Evolutionary conservation across 2,113 vertebrate genomes (phyloP).

Genomic region (Clarias macrocephalus): DNA sequence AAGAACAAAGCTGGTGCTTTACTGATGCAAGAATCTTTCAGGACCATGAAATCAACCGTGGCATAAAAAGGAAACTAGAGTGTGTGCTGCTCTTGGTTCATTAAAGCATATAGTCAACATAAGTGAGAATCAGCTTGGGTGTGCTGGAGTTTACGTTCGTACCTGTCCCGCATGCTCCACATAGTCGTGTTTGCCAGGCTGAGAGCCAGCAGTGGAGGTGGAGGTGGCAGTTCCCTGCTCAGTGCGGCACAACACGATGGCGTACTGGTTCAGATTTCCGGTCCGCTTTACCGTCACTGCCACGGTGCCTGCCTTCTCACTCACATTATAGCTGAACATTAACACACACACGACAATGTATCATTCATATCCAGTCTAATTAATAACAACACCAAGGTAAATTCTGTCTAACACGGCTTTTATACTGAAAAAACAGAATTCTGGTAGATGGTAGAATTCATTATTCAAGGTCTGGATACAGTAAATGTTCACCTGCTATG

Average conservation of each 20-base stretch:
- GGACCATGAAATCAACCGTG: background rate
- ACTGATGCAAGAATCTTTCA: background rate
- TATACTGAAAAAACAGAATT: background rate
- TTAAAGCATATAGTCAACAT: background rate
- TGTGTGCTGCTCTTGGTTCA: no score
- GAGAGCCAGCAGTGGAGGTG: slow-evolving; percentile 60
- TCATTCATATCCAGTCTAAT: background rate
- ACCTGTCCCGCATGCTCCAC: slow-evolving; percentile 92
- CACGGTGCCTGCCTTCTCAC: slow-evolving; percentile 84
- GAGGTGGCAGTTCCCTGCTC: slow-evolving; percentile 84
- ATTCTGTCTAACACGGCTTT: background rate
- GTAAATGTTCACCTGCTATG: slow-evolving; percentile 77
- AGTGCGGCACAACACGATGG: slow-evolving; percentile 87
- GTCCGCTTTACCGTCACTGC: slow-evolving; percentile 81
- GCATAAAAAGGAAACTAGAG: background rate
- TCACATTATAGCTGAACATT: slow-evolving; percentile 82
- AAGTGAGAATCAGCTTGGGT: background rate
- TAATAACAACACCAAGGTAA: background rate
- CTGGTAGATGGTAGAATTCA: background rate
- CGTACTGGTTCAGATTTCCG: slow-evolving; percentile 93
- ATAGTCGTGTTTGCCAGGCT: slow-evolving; percentile 84
- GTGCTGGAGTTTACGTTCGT: background rate
- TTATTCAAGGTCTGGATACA: background rate
- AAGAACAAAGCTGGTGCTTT: background rate
- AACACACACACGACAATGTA: slow-evolving; percentile 15